Evolutionary conservation across 1,140 invertebrate species (phyloP).

Genomic region (Sarcophaga bullata): DNA sequence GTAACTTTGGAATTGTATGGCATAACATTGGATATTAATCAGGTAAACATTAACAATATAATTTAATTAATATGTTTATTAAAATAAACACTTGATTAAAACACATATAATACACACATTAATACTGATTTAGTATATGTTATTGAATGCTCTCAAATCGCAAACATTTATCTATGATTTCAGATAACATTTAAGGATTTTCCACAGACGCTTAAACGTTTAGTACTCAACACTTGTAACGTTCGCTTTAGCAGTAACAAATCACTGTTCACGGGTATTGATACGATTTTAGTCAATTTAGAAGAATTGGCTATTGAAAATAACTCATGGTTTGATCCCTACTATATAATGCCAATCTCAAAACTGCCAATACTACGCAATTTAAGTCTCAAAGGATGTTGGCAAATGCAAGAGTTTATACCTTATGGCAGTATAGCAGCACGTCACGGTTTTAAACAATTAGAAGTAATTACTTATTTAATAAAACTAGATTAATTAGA

Average conservation of each 20-base stretch:
- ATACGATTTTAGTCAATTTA: slow-evolving; percentile 47
- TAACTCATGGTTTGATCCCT: slow-evolving; percentile 77
- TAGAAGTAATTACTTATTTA: slow-evolving; percentile 68
- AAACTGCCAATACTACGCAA: slow-evolving; percentile 72
- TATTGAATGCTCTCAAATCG: too few relatives aligned
- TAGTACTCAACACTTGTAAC: slow-evolving; percentile 14
- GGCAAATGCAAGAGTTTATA: slow-evolving; percentile 74
- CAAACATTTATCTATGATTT: background rate
- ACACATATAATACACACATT: too few relatives aligned
- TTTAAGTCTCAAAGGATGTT: slow-evolving; percentile 72
- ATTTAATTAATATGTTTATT: too few relatives aligned
- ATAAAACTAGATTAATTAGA: slow-evolving; percentile 7
- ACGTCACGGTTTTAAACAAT: slow-evolving; percentile 75
- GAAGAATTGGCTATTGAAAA: slow-evolving; percentile 74
- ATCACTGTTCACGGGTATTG: background rate
- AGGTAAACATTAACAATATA: slow-evolving; percentile 55
- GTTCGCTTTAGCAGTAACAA: slow-evolving; percentile 7
- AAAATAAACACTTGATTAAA: too few relatives aligned
- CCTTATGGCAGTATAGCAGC: slow-evolving; percentile 79
- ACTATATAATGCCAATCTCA: slow-evolving; percentile 75
- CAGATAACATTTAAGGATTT: slow-evolving; percentile 29
- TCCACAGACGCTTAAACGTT: slow-evolving; percentile 21
- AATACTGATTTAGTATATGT: too few relatives aligned
- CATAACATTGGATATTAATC: slow-evolving; percentile 66
- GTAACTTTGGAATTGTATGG: slow-evolving; percentile 68